Percentiles rank a stretch among this genome's conserved stretches.
Conservation (phyloP, 1,140 invertebrate genomes). For the Bactericera cockerelli region DNA sequence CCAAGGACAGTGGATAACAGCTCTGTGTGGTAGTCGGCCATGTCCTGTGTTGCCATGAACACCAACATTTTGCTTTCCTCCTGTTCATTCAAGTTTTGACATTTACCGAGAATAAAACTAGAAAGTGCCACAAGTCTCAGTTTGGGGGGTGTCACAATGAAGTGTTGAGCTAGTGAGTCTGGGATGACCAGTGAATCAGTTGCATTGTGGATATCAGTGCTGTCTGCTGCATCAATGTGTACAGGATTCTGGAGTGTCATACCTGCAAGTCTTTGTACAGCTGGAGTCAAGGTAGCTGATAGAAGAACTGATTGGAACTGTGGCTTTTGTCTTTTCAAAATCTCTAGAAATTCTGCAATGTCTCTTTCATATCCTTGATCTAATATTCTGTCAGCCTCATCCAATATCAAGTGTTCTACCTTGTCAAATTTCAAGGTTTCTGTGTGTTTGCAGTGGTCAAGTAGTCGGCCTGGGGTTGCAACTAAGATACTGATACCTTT, state of each 20-base stretch:
- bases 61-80: conserved; percentile 60
- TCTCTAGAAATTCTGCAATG: conserved; percentile 40
- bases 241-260: conserved; percentile 63
- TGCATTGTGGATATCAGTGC: conserved; percentile 30
- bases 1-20: conserved; percentile 52
- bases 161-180: conserved; percentile 62
- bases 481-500: conserved; percentile 86
- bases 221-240: conserved; percentile 46
- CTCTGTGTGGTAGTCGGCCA: conserved; percentile 78
- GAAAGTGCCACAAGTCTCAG: conserved; percentile 69
- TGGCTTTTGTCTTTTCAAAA: conserved; percentile 20
- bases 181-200: conserved; percentile 58
- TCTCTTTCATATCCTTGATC: conserved; percentile 91
- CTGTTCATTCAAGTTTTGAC: conserved; percentile 30
- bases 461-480: conserved; percentile 83
- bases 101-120: conserved; percentile 63
- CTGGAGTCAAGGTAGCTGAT: conserved; percentile 84
- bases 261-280: conserved; percentile 76
- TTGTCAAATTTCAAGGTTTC: conserved; percentile 61
- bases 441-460: conserved; percentile 90
- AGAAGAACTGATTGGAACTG: conserved; percentile 74
- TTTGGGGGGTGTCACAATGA: conserved; percentile 72
- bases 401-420: conserved; percentile 76
- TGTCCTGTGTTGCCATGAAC: conserved; percentile 84
- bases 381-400: conserved; percentile 83